phyloP scores from a whole-genome alignment of 2,797 vertebrate genomes.

The Ataeniobius toweri region DNA sequence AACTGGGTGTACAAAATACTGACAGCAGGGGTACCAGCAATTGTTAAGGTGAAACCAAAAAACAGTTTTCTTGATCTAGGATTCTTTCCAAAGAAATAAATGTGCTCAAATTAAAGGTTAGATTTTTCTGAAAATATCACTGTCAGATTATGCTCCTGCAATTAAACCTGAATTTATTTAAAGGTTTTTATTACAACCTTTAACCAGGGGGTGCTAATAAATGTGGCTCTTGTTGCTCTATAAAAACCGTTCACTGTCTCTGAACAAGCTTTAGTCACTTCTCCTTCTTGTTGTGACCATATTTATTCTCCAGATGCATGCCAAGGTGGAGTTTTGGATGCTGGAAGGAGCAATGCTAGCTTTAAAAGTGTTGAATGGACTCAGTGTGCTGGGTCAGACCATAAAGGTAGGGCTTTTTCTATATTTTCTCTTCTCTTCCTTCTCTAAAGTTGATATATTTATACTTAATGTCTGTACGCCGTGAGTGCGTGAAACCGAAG shows the following conservation, averaged over 20 bases:
- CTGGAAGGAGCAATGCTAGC: conserved; percentile 87
- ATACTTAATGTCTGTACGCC: background rate
- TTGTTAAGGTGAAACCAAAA: too few relatives aligned
- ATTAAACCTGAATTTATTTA: background rate
- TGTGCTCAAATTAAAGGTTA: background rate
- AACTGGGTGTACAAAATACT: too few relatives aligned
- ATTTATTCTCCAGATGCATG: conserved; percentile 77
- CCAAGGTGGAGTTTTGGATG: conserved; percentile 82
- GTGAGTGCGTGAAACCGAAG: too few relatives aligned
- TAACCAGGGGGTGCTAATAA: background rate
- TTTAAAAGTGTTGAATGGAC: conserved; percentile 76
- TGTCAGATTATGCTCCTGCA: background rate
- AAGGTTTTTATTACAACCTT: background rate
- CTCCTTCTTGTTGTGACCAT: background rate
- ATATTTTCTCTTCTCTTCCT: background rate
- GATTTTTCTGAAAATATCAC: background rate
- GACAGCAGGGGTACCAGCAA: too few relatives aligned
- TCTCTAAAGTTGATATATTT: background rate
- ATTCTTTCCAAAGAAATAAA: background rate
- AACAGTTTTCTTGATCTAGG: too few relatives aligned
- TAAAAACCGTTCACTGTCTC: background rate
- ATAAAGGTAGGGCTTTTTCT: conserved; percentile 77
- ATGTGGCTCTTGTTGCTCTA: background rate
- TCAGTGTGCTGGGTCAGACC: conserved; percentile 71
- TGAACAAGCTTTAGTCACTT: background rate